Evolutionary conservation across 2,888 invertebrate species (phyloP), one percentile per base, ranked within the genome.

Genomic region (Cephus runcator): DNA sequence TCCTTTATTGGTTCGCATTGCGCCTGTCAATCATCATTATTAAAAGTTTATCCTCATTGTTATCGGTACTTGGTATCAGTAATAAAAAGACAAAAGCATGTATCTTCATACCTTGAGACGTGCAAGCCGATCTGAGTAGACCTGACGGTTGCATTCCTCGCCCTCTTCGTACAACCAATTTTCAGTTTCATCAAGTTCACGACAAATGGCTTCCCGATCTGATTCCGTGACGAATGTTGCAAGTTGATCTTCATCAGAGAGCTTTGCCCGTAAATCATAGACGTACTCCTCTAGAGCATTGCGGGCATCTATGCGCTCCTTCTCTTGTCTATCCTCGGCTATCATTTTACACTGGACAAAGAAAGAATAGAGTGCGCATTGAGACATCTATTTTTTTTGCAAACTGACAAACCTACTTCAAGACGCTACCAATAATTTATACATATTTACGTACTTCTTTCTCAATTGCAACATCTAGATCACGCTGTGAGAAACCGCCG

Each of bases 271-370:
- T 92, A 99, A 94, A 87, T 99, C 99, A 91, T 99, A 99, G 40
- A 99, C 98, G 89, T 98, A 99, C 92, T 99, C 99, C 92, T 99
- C 99, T 0, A 99, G 94, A 4, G 98, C 97, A 92, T 99, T 99
- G 88, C 98, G 96, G 1, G 98, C 98, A 92, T 99, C 99, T 9
- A 97, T 96, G 75, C 98, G 95, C 90, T 98, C 98, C 87, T 98
- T 98, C 92, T 99, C 99, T 89, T 97, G 96, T 80, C 95, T 94
- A 91, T 99, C 99, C 86, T 96, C 96, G 77, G 94, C 94, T 86
- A 96, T 94, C 96, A 97, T 96, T 92, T 95, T 95, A 80, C 94
- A 93, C 96, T 97, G 88, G 34, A 88, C 84, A 78, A 74, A 79
- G 79, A 79, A 76, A 77, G 73, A 76, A 75, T 11, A 12, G 9